phyloP scores from a whole-genome alignment of 2,888 invertebrate genomes.

The Mechanitis mazaeus region DNA sequence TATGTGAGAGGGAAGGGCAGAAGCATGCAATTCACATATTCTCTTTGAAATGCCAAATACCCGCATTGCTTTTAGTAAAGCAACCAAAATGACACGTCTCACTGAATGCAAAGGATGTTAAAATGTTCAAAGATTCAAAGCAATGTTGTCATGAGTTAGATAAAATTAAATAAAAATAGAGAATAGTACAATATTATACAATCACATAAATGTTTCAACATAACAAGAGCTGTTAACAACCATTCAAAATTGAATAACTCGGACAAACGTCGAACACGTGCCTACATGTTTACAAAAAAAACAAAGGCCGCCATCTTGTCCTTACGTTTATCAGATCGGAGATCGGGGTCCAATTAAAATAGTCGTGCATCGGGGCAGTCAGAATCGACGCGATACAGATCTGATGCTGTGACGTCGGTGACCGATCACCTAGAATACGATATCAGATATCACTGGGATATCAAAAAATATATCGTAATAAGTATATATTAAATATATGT shows the following conservation, averaged over 20 bases:
- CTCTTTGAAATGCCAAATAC: constrained; percentile 38
- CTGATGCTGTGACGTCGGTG: constrained; percentile 61
- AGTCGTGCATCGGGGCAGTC: constrained; percentile 72
- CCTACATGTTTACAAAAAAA: constrained; percentile 45
- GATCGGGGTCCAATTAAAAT: constrained; percentile 74
- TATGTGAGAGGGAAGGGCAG: constrained; percentile 42
- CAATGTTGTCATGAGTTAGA: neutral
- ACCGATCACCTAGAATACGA: constrained; percentile 60
- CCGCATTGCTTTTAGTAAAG: constrained; percentile 53
- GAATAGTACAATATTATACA: neutral
- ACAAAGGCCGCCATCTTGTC: constrained; percentile 64
- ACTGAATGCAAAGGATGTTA: constrained; percentile 21
- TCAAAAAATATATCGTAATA: constrained; percentile 12
- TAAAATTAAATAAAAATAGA: neutral
- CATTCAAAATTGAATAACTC: constrained; percentile 33
- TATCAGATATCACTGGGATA: constrained; percentile 37
- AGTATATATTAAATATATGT: too few relatives aligned
- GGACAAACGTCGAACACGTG: constrained; percentile 62
- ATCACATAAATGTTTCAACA: too few relatives aligned
- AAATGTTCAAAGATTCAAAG: constrained; percentile 4
- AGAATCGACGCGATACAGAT: constrained; percentile 66
- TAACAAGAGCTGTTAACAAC: constrained; percentile 30
- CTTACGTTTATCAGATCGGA: constrained; percentile 56
- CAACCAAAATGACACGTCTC: constrained; percentile 11
- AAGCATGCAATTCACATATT: constrained; percentile 55